Evolutionary conservation across 35 echinoderm and acorn worm genomes (phyloP), one percentile per base, ranked within the genome.

Genomic region (Chiridota heheva): DNA sequence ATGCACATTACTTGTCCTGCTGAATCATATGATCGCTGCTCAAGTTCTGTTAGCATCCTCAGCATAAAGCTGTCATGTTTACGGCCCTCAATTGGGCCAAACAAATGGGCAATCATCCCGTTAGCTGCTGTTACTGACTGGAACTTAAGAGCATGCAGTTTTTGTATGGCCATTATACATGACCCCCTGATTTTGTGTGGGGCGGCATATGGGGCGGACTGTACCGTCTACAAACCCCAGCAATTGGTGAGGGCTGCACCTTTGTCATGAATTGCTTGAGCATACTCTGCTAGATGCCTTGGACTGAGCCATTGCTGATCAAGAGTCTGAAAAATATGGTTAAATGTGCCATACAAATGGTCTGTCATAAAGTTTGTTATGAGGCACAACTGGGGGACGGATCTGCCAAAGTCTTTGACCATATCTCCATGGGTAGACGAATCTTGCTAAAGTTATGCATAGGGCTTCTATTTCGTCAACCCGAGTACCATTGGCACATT

Each of bases 401-500:
- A 3, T 16, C 75, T 36, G n/a, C 48, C 75, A 78, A 78, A 78
- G 25, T 61, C 61, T 10, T 18, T 35, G 30, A 41, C 41, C 0
- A 47, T 26, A 47, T 73, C 70, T 37, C 70, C 43, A 48, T 27
- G 70, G 70, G 47, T 91, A 85, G 2, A 73, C 72, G 42, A 78
- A 91, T 33, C 81, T 49, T 22, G 49, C 30, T 4, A 92, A 42
- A 12, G 53, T 44, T 16, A 82, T 36, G 32, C 83, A 89, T 18
- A 89, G 43, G 13, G 87, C 77, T 46, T 92, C 90, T 30, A 82
- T 22, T 1, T 58, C 90, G 35, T 44, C 36, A n/a, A 86, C 36
- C 43, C 46, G 53, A 39, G 79, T 27, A 22, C 70, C 46, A 49
- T 90, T 90, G 10, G 22, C 43, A 33, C 25, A 83, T 44, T 39